Evolutionary conservation across 35 echinoderm and acorn worm species (phyloP).

Genomic region (Ptychodera flava): DNA sequence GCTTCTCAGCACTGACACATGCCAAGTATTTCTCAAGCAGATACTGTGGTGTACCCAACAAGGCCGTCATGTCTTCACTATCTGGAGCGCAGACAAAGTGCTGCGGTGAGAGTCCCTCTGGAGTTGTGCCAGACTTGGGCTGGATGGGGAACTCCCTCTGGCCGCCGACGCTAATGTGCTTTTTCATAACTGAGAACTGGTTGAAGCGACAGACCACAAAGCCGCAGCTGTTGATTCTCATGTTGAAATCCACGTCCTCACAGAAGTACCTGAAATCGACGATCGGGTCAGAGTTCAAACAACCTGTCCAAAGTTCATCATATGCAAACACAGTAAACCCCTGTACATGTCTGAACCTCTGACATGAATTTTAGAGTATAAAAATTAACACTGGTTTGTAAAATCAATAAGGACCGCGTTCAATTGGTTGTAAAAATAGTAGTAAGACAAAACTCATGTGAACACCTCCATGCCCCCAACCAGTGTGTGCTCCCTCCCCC

Average conservation of each 20-base stretch:
- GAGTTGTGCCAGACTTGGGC: conserved; percentile 6
- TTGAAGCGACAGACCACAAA: conserved; percentile 36
- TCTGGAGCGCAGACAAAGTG: conserved; percentile 86
- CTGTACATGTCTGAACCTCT: too few species aligned
- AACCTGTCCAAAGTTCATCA: too few species aligned
- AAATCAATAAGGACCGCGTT: too few species aligned
- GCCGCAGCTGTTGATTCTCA: conserved; percentile 34
- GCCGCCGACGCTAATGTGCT: conserved; percentile 31
- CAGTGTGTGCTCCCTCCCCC: too few species aligned
- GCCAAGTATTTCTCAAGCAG: conserved; percentile 78
- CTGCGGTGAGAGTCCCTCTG: conserved; percentile 8
- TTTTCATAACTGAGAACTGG: conserved; percentile 51
- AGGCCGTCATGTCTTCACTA: conserved; percentile 55
- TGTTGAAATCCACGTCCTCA: conserved; percentile 86
- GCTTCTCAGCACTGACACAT: conserved; percentile 34
- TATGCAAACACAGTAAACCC: too few species aligned
- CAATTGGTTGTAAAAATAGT: too few species aligned
- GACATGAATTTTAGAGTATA: too few species aligned
- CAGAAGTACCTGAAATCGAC: conserved; percentile 60
- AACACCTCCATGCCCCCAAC: too few species aligned
- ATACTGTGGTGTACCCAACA: conserved; percentile 69
- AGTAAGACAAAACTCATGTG: too few species aligned
- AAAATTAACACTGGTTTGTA: too few species aligned
- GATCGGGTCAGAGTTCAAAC: too few species aligned
- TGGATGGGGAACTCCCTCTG: conserved; percentile 23